Percentiles rank a stretch among this genome's conserved stretches.
phyloP scores from a whole-genome alignment of 2,888 invertebrate species.

The Acleris holmiana region DNA sequence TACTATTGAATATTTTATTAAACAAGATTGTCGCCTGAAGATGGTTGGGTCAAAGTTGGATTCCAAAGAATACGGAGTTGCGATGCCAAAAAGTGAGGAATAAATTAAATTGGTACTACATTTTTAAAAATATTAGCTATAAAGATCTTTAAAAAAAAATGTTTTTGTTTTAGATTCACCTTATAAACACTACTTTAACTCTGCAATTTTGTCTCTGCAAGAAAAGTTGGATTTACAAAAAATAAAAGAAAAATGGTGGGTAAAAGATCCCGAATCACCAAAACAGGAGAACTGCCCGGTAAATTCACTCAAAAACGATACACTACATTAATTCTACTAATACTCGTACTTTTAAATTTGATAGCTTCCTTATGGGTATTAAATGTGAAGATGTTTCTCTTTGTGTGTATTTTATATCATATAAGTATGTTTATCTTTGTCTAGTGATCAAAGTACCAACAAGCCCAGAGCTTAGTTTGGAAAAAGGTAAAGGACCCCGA shows the following conservation, averaged over 20 bases:
- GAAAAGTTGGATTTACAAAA: conserved; percentile 91
- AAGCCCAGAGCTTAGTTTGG: too few species aligned
- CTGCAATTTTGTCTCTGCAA: conserved; percentile 93
- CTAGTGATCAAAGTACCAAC: too few species aligned
- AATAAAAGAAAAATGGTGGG: conserved; percentile 97
- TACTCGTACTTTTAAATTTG: too few species aligned
- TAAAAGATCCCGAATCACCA: conserved; percentile 85
- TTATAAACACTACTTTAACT: conserved; percentile 89
- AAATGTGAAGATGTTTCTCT: too few species aligned
- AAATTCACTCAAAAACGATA: conserved; percentile 38
- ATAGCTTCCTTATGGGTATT: too few species aligned
- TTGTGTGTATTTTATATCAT: too few species aligned
- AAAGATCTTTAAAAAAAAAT: conserved; percentile 91
- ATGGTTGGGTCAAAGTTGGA: conserved; percentile 93
- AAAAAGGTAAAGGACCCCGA: too few species aligned
- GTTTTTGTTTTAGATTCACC: conserved; percentile 85
- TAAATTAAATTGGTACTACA: conserved; percentile 39
- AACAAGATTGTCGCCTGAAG: conserved; percentile 91
- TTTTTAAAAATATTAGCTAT: conserved; percentile 41
- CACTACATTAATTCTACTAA: too few species aligned
- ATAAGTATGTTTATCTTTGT: too few species aligned
- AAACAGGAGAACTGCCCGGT: conserved; percentile 59
- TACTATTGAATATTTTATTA: conserved; percentile 94
- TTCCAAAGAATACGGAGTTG: conserved; percentile 93
- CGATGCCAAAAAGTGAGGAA: conserved; percentile 90